These are phyloP conservation scores for Eristalis pertinax DNA, from an alignment of 2,888 invertebrate species.

Conservation along the genomic window DNA sequence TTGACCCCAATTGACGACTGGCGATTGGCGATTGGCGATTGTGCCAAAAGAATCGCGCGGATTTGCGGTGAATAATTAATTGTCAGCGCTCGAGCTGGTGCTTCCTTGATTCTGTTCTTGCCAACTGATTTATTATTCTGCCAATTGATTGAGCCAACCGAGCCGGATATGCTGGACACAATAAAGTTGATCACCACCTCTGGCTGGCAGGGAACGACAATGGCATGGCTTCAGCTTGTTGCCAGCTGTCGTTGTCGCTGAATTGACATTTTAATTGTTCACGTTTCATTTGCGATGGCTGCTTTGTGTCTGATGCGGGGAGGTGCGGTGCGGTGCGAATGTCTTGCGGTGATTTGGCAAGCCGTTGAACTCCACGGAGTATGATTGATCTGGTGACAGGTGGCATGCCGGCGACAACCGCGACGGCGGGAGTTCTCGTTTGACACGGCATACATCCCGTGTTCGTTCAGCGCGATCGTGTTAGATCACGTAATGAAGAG, in stretches of 20 bases:
- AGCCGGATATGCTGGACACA: conserved; percentile 57
- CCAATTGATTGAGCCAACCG: conserved; percentile 23
- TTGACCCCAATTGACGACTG: conserved; percentile 60
- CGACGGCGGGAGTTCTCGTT: neutral
- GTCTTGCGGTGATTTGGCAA: neutral
- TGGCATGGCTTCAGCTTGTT: neutral
- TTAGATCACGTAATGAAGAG: neutral
- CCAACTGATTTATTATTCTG: conserved; percentile 56
- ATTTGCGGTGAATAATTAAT: conserved; percentile 64
- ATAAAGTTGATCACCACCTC: conserved; percentile 49
- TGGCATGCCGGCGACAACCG: neutral
- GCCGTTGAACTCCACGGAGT: neutral
- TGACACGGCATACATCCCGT: neutral
- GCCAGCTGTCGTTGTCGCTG: conserved; percentile 31
- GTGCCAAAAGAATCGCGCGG: conserved; percentile 58
- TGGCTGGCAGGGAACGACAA: conserved; percentile 13
- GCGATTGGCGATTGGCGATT: conserved; percentile 52
- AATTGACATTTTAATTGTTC: conserved; percentile 44
- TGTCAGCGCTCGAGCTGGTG: conserved; percentile 15
- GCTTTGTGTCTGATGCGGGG: neutral
- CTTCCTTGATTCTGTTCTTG: conserved; percentile 52
- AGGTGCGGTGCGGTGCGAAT: neutral
- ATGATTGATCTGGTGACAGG: neutral
- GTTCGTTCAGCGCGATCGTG: neutral
- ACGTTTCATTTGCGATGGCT: conserved; percentile 15